Evolutionary conservation across 1,140 invertebrate species (phyloP), one percentile per base, ranked within the genome.

Genomic region (Drosophila tani): DNA sequence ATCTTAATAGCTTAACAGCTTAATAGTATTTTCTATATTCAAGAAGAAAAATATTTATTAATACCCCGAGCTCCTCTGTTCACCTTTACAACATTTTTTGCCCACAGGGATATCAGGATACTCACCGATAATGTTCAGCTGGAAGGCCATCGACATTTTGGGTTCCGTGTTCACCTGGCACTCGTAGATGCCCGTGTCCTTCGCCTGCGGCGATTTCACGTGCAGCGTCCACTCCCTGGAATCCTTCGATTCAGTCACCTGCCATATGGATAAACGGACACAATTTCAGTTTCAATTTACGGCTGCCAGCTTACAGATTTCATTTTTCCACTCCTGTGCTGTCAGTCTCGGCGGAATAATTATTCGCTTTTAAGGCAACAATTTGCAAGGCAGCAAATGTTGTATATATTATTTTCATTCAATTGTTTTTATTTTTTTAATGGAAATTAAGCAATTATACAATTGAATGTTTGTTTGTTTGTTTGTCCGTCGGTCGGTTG

Each of bases 151-250:
- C 59, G 96, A 97, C 95, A 97, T 97, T 94, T 98, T 97, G 41
- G 97, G 97, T 93, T 97, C 97, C 0, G 97, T 98, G 94, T 97
- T 98, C 81, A 98, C 96, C 94, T 98, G 97, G 92, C 97, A 98
- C 93, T 98, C 97, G 94, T 98, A 92, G 66, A 97, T 95, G 46
- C 97, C 97, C 14, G 96, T 96, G 93, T 98, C 97, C 81, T 96
- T 94, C 67, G 96, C 93, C 92, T 97, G 96, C 2, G 97, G 96
- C 91, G 97, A 97, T 93, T 97, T 97, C 82, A 98, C 98, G 92
- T 98, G 96, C 60, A 98, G 93, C 49, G 97, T 98, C 97, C 97
- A 98, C 93, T 98, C 97, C 82, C 97, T 96, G n/a, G 96, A 96
- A 91, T 96, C 96, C 85, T 97, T 96, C 75, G 96, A 96, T 93